Evolutionary conservation across 2,888 invertebrate genomes (phyloP).

Genomic region (Caenorhabditis sp.): DNA sequence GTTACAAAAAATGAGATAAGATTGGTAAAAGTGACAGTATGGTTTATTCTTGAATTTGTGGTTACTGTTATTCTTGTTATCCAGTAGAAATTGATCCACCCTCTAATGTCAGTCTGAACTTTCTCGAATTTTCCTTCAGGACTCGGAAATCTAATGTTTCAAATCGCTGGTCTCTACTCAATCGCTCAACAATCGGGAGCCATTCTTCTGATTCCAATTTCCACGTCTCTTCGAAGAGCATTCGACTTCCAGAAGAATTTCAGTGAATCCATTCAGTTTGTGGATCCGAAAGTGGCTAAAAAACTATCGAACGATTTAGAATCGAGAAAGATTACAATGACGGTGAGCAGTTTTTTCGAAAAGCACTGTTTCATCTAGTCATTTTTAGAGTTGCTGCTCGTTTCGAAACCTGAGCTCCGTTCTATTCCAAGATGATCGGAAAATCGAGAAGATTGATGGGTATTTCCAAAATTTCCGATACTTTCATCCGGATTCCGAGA

Average conservation of each 20-base stretch:
- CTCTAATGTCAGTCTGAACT: not conserved
- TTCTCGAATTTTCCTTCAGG: too few species aligned
- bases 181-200: constrained; percentile 71
- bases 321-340: constrained; percentile 26
- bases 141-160: constrained; percentile 82
- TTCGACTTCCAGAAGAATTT: constrained; percentile 51
- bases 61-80: not conserved
- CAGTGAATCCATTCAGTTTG: constrained; percentile 31
- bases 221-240: constrained; percentile 61
- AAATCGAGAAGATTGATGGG: constrained; percentile 70
- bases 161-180: constrained; percentile 76
- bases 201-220: constrained; percentile 74
- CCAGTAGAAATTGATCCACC: too few species aligned
- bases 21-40: too few species aligned
- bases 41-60: too few species aligned
- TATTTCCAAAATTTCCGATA: constrained; percentile 80
- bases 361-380: too few species aligned
- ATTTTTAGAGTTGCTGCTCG: constrained; percentile 72
- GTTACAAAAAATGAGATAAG: too few species aligned
- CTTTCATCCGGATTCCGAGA: constrained; percentile 67
- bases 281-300: constrained; percentile 14
- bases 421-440: constrained; percentile 40
- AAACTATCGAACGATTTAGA: not conserved
- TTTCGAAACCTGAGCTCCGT: constrained; percentile 57
- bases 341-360: constrained; percentile 18